These are phyloP conservation scores for Toxotes jaculatrix DNA, from an alignment of 2,113 vertebrate genomes.

Conservation along the genomic window DNA sequence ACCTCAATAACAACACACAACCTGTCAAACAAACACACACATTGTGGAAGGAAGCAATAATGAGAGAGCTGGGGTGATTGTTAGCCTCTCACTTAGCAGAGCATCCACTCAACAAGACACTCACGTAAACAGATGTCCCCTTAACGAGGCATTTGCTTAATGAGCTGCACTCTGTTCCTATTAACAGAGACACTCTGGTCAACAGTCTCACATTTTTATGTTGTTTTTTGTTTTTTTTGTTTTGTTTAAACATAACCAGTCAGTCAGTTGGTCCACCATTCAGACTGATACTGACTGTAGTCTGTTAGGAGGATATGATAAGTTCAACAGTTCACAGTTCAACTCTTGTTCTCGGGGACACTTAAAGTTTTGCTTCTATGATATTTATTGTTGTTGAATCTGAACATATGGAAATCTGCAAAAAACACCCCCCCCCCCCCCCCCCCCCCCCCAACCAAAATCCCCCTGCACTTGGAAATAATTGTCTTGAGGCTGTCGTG, in stretches of 20 bases:
- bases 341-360: conserved; percentile 9
- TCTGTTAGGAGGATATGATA: conserved; percentile 2
- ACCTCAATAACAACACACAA: not conserved
- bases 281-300: not conserved
- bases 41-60: not conserved
- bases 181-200: not conserved
- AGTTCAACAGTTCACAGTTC: conserved; percentile 11
- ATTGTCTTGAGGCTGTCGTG: conserved; percentile 43
- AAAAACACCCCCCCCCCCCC: no score
- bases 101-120: conserved; percentile 1
- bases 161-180: not conserved
- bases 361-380: conserved; percentile 6
- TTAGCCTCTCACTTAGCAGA: not conserved
- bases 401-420: conserved; percentile 56
- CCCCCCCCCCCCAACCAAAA: not conserved
- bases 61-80: not conserved
- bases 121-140: not conserved
- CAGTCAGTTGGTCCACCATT: no score
- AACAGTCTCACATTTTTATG: not conserved
- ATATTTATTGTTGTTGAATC: conserved; percentile 49
- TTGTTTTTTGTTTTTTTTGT: not conserved
- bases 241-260: not conserved
- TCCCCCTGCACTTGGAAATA: conserved; percentile 10
- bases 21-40: not conserved
- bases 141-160: not conserved